Evolutionary conservation across 35 echinoderm and acorn worm species (phyloP).

Genomic region (Nesometra sesokonis): DNA sequence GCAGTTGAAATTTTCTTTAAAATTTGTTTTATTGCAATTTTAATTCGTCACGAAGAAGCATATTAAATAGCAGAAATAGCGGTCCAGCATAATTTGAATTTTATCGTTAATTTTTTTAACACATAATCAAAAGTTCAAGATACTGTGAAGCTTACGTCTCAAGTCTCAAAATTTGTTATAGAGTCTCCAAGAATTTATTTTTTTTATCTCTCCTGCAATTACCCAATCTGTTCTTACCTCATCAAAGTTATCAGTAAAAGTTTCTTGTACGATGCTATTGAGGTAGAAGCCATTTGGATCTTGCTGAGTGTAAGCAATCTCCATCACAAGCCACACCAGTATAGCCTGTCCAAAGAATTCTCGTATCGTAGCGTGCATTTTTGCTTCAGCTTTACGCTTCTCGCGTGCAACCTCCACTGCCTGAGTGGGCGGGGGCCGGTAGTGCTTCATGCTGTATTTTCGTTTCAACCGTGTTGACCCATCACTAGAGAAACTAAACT

Average conservation of each 20-base stretch:
- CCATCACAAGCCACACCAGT: constrained; percentile 53
- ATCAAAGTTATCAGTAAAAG: constrained; percentile 35
- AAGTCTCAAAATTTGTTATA: not conserved
- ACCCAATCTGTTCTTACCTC: constrained; percentile 49
- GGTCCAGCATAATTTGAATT: too few relatives aligned
- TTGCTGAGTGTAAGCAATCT: constrained; percentile 58
- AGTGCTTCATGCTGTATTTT: constrained; percentile 4
- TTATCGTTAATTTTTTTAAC: too few relatives aligned
- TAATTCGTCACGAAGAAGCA: too few relatives aligned
- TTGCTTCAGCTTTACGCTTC: constrained; percentile 36
- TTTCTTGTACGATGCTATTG: constrained; percentile 23
- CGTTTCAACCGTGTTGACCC: not conserved
- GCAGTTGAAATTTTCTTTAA: too few relatives aligned
- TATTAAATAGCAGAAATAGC: too few relatives aligned
- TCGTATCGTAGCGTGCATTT: constrained; percentile 67
- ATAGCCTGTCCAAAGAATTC: constrained; percentile 55
- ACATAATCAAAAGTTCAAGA: not conserved
- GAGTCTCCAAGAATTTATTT: not conserved
- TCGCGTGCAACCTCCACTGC: constrained; percentile 44
- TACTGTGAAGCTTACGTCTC: not conserved
- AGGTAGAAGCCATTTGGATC: constrained; percentile 49
- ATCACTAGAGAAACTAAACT: not conserved
- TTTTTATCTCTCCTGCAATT: not conserved
- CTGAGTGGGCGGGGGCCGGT: constrained; percentile 39
- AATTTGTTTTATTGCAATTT: too few relatives aligned